phyloP scores from a whole-genome alignment of 2,113 vertebrate species.

The Dendropsophus ebraccatus region DNA sequence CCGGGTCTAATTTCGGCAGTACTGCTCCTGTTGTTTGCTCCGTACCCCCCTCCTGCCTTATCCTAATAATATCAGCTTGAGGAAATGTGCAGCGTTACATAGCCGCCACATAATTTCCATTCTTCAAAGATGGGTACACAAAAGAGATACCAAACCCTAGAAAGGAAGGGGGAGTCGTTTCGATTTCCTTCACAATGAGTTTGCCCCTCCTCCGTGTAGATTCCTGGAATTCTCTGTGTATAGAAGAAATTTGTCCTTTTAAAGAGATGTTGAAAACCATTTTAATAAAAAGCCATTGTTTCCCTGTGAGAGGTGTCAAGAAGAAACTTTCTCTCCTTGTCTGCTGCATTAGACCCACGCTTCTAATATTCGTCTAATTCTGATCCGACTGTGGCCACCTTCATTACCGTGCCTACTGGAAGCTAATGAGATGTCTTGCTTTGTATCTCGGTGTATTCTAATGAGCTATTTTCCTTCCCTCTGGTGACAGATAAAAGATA shows the following conservation, averaged over 20 bases:
- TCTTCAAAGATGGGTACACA: neutral
- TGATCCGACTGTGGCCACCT: neutral
- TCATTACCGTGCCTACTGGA: slow-evolving; percentile 18
- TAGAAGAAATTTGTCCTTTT: neutral
- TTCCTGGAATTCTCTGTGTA: neutral
- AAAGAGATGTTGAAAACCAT: neutral
- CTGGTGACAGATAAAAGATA: slow-evolving; percentile 48
- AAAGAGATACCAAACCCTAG: neutral
- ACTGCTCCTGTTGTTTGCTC: too few relatives aligned
- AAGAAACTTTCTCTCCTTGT: slow-evolving; percentile 4
- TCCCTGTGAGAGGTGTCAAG: neutral
- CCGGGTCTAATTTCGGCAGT: too few relatives aligned
- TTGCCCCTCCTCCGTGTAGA: neutral
- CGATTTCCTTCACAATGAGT: neutral
- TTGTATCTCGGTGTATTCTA: slow-evolving; percentile 31
- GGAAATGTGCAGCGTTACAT: neutral
- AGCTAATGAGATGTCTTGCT: slow-evolving; percentile 52
- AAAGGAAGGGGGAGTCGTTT: neutral
- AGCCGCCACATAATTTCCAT: too few relatives aligned
- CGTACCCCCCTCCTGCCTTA: too few relatives aligned
- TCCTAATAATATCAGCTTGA: neutral
- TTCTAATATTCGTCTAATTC: neutral
- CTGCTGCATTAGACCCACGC: neutral
- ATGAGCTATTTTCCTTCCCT: slow-evolving; percentile 44
- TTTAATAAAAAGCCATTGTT: neutral